Evolutionary conservation across 37 sponge, comb jelly and placozoan genomes (phyloP).

Genomic region (Ephydatia muelleri): DNA sequence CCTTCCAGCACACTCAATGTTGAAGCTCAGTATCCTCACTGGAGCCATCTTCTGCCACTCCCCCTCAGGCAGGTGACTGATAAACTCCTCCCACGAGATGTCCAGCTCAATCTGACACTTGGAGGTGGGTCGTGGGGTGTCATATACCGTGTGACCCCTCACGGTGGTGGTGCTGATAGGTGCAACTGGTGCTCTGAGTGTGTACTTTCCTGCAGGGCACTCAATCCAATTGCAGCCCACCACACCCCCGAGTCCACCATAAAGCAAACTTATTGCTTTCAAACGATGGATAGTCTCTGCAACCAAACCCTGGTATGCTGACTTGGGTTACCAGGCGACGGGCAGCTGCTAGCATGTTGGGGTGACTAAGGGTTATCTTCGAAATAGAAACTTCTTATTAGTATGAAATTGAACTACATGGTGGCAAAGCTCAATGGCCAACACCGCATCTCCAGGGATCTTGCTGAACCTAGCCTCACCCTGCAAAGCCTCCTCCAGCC

Average conservation of each 20-base stretch:
- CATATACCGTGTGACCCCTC: not conserved
- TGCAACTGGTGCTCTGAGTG: slow-evolving; percentile 15
- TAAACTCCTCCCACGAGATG: slow-evolving; percentile 78
- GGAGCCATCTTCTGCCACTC: slow-evolving; percentile 95
- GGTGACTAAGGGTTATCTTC: slow-evolving; percentile 77
- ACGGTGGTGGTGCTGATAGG: slow-evolving; percentile 20
- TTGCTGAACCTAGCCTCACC: slow-evolving; percentile 56
- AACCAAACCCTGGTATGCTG: slow-evolving; percentile 12
- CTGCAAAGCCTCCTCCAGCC: slow-evolving; percentile 58
- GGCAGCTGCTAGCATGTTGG: slow-evolving; percentile 84
- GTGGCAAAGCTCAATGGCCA: slow-evolving; percentile 71
- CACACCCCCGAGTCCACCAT: slow-evolving; percentile 94
- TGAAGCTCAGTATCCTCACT: slow-evolving; percentile 91
- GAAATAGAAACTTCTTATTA: slow-evolving; percentile 71
- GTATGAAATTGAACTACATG: slow-evolving; percentile 85
- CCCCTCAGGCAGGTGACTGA: slow-evolving; percentile 80
- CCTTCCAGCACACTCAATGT: slow-evolving; percentile 93
- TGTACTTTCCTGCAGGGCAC: slow-evolving; percentile 71
- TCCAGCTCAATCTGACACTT: slow-evolving; percentile 90
- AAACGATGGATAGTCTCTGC: slow-evolving; percentile 33
- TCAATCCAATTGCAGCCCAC: slow-evolving; percentile 98
- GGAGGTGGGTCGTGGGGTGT: slow-evolving; percentile 27
- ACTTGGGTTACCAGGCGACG: slow-evolving; percentile 56
- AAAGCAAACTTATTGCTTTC: slow-evolving; percentile 92
- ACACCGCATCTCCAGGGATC: slow-evolving; percentile 51